Percentiles rank a stretch among this genome's conserved stretches.
Conservation (phyloP, 2,113 vertebrate genomes). For the Hymenochirus boettgeri region DNA sequence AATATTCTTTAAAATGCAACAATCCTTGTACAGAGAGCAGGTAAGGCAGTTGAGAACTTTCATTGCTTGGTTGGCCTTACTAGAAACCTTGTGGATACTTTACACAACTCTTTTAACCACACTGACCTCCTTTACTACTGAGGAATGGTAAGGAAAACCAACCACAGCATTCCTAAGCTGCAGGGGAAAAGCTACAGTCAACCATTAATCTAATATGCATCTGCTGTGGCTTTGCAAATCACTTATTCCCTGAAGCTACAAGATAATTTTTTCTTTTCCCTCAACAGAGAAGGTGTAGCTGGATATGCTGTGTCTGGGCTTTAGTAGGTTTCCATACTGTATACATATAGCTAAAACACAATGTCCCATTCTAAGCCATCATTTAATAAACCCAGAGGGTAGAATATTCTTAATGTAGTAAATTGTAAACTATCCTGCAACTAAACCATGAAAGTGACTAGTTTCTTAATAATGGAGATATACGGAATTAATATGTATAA, state of each 20-base stretch:
- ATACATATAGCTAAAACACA: not conserved
- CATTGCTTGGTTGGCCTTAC: not conserved
- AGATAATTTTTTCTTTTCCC: not conserved
- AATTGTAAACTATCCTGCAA: too few relatives aligned
- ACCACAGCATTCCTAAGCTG: constrained; percentile 10
- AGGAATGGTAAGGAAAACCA: constrained; percentile 4
- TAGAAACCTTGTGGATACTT: not conserved
- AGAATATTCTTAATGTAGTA: too few relatives aligned
- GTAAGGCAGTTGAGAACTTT: too few relatives aligned
- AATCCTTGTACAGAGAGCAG: too few relatives aligned
- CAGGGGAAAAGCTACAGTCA: constrained; percentile 11
- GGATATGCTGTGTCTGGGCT: not conserved
- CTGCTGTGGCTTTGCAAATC: constrained; percentile 6
- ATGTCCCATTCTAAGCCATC: not conserved
- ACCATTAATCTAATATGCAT: constrained; percentile 6
- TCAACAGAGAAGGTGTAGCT: not conserved
- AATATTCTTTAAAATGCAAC: too few relatives aligned
- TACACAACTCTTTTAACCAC: not conserved
- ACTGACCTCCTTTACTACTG: constrained; percentile 10
- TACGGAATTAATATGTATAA: too few relatives aligned
- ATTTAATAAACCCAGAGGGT: not conserved
- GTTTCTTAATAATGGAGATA: too few relatives aligned
- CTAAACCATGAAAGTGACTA: too few relatives aligned
- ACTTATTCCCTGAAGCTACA: not conserved
- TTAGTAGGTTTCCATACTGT: not conserved